Percentiles rank a stretch among this genome's conserved stretches.
Evolutionary conservation across 1,140 invertebrate genomes (phyloP).

Genomic region (Cherax destructor): DNA sequence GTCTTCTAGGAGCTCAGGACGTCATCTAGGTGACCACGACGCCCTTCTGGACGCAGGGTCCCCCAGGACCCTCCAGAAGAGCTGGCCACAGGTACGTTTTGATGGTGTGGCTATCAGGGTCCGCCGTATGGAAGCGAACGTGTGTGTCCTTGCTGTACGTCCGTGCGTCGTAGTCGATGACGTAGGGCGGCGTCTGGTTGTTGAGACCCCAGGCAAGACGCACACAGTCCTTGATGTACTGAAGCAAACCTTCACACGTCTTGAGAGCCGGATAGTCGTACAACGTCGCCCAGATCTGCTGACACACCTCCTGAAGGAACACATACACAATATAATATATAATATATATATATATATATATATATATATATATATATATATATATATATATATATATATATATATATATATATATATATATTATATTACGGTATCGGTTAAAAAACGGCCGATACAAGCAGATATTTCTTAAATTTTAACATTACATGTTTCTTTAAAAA

Average conservation of each 20-base stretch:
- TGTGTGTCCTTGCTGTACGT: conserved; percentile 80
- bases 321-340: conserved; percentile 49
- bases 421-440: neutral
- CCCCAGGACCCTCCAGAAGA: conserved; percentile 80
- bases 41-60: conserved; percentile 83
- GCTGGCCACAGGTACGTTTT: conserved; percentile 85
- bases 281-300: conserved; percentile 82
- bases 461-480: no score
- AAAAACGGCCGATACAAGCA: no score
- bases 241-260: conserved; percentile 79
- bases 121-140: conserved; percentile 81
- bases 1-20: no score
- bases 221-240: conserved; percentile 82
- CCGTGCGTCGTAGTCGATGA: conserved; percentile 76
- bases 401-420: neutral
- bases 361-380: neutral
- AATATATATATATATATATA: conserved; percentile 31
- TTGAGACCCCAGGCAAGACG: conserved; percentile 82
- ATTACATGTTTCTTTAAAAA: no score
- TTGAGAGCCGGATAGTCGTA: conserved; percentile 86
- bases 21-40: conserved; percentile 81
- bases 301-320: conserved; percentile 79
- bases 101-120: conserved; percentile 79
- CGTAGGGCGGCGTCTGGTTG: conserved; percentile 76
- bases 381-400: no score